Evolutionary conservation across 2,888 invertebrate species (phyloP).

Genomic region (Pollenia labialis): DNA sequence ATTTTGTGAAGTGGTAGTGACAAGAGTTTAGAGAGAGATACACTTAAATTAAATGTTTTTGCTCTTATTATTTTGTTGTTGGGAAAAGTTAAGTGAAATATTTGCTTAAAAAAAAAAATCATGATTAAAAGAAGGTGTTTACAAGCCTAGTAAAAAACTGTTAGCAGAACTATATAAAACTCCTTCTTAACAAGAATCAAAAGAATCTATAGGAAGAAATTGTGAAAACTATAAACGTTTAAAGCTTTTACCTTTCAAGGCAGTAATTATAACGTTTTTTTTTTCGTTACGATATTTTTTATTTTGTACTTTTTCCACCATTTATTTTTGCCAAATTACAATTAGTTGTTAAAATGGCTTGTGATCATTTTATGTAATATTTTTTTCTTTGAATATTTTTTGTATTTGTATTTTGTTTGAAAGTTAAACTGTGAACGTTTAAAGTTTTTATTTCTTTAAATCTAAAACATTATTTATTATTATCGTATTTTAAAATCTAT

Average conservation of each 20-base stretch:
- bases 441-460: constrained; percentile 38
- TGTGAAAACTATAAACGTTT: constrained; percentile 34
- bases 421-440: constrained; percentile 53
- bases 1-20: constrained; percentile 58
- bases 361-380: not conserved
- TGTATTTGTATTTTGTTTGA: not conserved
- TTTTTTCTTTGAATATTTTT: not conserved
- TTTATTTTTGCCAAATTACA: constrained; percentile 40
- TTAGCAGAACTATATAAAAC: not conserved
- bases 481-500: constrained; percentile 72
- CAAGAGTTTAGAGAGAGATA: constrained; percentile 63
- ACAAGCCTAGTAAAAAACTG: constrained; percentile 45
- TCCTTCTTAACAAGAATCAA: constrained; percentile 33
- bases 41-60: constrained; percentile 63
- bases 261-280: constrained; percentile 67
- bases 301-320: not conserved
- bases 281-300: constrained; percentile 35
- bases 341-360: constrained; percentile 34
- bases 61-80: constrained; percentile 28
- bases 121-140: constrained; percentile 62
- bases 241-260: constrained; percentile 53
- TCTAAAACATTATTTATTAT: constrained; percentile 71
- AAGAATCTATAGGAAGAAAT: constrained; percentile 8
- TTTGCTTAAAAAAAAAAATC: constrained; percentile 8
- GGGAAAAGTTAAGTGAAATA: constrained; percentile 45